phyloP scores from a whole-genome alignment of 2,888 invertebrate species.

The Lepidochitona cinerea region DNA sequence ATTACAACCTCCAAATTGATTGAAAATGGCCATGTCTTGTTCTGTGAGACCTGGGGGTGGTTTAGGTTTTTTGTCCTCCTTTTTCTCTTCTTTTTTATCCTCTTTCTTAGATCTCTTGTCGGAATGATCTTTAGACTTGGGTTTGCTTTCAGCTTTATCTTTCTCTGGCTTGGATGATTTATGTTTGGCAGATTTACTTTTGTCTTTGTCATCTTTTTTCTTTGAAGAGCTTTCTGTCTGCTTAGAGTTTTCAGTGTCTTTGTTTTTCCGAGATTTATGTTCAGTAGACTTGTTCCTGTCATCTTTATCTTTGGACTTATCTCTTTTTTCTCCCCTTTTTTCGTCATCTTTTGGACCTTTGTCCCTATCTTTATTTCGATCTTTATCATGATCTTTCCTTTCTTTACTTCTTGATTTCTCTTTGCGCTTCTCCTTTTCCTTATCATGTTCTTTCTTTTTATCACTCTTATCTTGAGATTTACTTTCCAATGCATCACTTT shows the following conservation, averaged over 20 bases:
- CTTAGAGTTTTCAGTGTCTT: slow-evolving; percentile 31
- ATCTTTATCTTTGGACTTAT: slow-evolving; percentile 27
- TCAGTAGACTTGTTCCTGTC: not conserved
- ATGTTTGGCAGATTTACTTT: slow-evolving; percentile 9
- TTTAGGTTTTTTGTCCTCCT: slow-evolving; percentile 26
- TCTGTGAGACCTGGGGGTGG: not conserved
- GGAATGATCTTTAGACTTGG: slow-evolving; percentile 20
- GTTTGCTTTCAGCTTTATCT: slow-evolving; percentile 25
- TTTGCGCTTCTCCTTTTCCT: slow-evolving; percentile 33
- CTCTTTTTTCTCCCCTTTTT: slow-evolving; percentile 5
- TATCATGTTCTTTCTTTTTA: slow-evolving; percentile 30
- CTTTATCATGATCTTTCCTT: slow-evolving; percentile 24
- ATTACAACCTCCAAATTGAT: slow-evolving; percentile 75
- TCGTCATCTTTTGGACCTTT: slow-evolving; percentile 16
- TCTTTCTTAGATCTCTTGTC: slow-evolving; percentile 30
- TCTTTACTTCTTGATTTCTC: slow-evolving; percentile 33
- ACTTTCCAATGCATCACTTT: slow-evolving; percentile 11
- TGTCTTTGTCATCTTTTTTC: slow-evolving; percentile 24
- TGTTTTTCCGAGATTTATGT: slow-evolving; percentile 15
- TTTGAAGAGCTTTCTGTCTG: slow-evolving; percentile 27
- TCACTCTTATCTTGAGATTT: slow-evolving; percentile 27
- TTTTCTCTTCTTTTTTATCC: slow-evolving; percentile 36
- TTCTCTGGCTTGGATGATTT: slow-evolving; percentile 26
- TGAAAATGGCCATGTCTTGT: slow-evolving; percentile 23
- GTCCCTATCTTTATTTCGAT: slow-evolving; percentile 29